Base-by-base conservation (phyloP, 2,113 vertebrate genomes). In the Clarias macrocephalus region DNA sequence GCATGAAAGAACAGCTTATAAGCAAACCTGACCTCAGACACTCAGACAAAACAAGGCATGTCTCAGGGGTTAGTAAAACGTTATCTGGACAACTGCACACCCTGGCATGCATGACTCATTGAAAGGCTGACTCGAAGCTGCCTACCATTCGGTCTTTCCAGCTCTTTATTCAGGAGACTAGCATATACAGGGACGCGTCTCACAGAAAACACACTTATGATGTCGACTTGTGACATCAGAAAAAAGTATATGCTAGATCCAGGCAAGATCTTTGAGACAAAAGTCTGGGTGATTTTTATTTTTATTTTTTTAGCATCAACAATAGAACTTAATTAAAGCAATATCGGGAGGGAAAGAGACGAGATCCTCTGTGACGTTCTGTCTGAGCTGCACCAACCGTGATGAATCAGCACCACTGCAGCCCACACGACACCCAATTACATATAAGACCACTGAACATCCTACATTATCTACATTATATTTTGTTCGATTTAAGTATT, bases 291-390 rank as follows among this genome's bases (percentile, higher is more conserved):
- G 82, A 37, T 33, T 60, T 12, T n/a, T n/a, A n/a, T n/a, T n/a
- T n/a, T n/a, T n/a, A n/a, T n/a, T n/a, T 19, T 59, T 79, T 56
- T 15, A 16, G 25, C 25, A 28, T 30, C 28, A 60, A 42, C 0
- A 25, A 37, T 25, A 15, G 3, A 33, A 80, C 8, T 19, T 80
- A 48, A 77, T 56, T 77, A 6, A 63, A 85, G 79, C 60, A 54
- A 7, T 59, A 10, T 23, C 54, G n/a, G 25, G 60, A 60, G 57
- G 33, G 57, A 48, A 52, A 56, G 25, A 59, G 70, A 33, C 52
- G 52, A 85, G 87, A 76, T 89, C 56, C 54, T 85, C 33, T 23
- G 88, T 86, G 81, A 86, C 77, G 57, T 79, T 84, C n/a, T 68
- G 54, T 56, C 80, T 75, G 70, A 79, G 72, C 68, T 60, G 76